Base-by-base conservation (phyloP, 2,888 invertebrate genomes). In the Coecobrya sp. region DNA sequence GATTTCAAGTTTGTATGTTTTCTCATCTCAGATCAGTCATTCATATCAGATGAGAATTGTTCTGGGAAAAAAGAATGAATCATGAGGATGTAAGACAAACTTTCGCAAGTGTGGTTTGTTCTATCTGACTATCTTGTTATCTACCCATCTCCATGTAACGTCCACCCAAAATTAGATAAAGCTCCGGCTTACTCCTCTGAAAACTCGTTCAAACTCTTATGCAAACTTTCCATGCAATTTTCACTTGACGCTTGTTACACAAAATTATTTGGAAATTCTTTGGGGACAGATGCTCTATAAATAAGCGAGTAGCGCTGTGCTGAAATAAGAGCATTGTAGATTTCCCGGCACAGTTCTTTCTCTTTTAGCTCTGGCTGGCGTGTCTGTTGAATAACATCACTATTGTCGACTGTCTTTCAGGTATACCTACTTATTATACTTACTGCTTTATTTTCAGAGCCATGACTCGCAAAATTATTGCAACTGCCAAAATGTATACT, bases 281-380 rank as follows among this genome's bases (percentile, higher is more conserved):
- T 42, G 10, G 73, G 73, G 73, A 73, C 73, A 65, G 42, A 45
- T 42, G 73, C 11, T 70, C 42, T 70, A 70, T 73, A 73, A 73
- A 73, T 73, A 73, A 73, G 7, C 11, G 27, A 27, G 68, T 68
- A 68, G n/a, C 13, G 52, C 55, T 16, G 55, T 49, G 5, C 16
- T 16, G 10, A 49, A 10, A 62, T 4, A n/a, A 7, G 27, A 16
- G 27, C 25, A n/a, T 25, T 1, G 68, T 27, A 30, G 13, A 13
- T 59, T 59, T 59, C n/a, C 59, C 36, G 36, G 36, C 36, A 36
- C 3, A n/a, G n/a, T n/a, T 3, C 55, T 55, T 55, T 55, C 55
- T 55, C 55, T 55, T 55, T 36, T n/a, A n/a, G 7, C 7, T 36
- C 7, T 36, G 36, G 16, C 65, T 16, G 11, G 65, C 65, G 13